phyloP scores from a whole-genome alignment of 1,140 invertebrate species.

The Alviniconcha marisindica region DNA sequence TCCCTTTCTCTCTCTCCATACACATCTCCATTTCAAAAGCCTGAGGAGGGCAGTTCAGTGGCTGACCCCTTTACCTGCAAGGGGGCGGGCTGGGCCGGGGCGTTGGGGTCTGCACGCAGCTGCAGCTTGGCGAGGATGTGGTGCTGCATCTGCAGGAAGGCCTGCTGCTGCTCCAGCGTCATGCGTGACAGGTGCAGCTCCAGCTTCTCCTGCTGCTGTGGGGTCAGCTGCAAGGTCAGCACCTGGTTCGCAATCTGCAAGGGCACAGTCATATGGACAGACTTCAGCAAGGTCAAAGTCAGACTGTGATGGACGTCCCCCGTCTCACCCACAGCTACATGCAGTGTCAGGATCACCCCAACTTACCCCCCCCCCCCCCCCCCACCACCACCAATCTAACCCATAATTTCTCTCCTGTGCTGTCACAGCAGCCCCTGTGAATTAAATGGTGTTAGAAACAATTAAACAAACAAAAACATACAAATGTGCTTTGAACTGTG shows the following conservation, averaged over 20 bases:
- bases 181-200: conserved; percentile 61
- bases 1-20: too few species aligned
- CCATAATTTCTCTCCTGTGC: too few species aligned
- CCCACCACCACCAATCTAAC: too few species aligned
- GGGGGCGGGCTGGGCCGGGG: conserved; percentile 8
- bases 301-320: background rate
- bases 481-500: too few species aligned
- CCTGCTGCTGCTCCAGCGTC: conserved; percentile 68
- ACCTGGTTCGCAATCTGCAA: conserved; percentile 65
- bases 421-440: too few species aligned
- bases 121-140: conserved; percentile 57
- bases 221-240: conserved; percentile 61
- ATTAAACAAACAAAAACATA: too few species aligned
- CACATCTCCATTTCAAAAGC: too few species aligned
- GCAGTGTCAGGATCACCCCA: too few species aligned
- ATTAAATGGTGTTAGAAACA: too few species aligned
- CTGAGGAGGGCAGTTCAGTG: too few species aligned
- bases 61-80: background rate
- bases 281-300: too few species aligned
- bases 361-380: too few species aligned
- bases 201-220: conserved; percentile 63
- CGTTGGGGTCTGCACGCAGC: conserved; percentile 47
- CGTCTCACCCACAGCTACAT: background rate
- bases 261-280: background rate
- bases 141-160: conserved; percentile 58